Base-by-base conservation (phyloP, 2,888 invertebrate species). In the Orchesella flavescens region DNA sequence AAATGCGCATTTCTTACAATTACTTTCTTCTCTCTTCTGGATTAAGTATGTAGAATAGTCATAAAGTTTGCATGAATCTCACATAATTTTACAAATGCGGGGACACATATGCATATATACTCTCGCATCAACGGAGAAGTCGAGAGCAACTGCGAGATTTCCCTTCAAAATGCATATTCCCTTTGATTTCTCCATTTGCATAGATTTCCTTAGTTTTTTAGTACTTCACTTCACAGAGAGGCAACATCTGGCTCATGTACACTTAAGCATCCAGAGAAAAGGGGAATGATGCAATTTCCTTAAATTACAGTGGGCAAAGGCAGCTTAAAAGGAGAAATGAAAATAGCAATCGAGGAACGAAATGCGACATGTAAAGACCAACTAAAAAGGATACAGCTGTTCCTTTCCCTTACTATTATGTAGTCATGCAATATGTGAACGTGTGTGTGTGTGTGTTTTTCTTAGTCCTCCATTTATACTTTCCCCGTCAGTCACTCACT, bases 241-340 rank as follows among this genome's bases (percentile, higher is more conserved):
- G 69, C n/a, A 71, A 55, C 69, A 71, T 71, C 69, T 71, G 69
- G 9, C 44, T 4, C 43, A 19, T 66, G n/a, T 66, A 66, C 66
- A 19, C 69, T 24, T 24, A 53, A 49, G 53, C 21, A 19, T 21
- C 34, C 44, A 59, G 17, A 53, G 53, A 53, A 53, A 44, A 55
- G 15, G 57, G 55, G 55, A 72, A 72, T 59, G 72, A 72, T 72
- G 59, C 72, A 72, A 72, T 72, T 59, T 72, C 72, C 72, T 59
- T 72, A 72, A 72, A 72, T 72, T 72, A 59, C 55, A 71, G 19
- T 24, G 72, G 55, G 23, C 19, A 72, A 59, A 34, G 21, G 34
- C 4, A 46, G 49, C 49, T 19, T 23, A 59, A 72, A 55, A 13
- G 71, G 49, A 34, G 44, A 72, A 72, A 57, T 65, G 72, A 71